phyloP scores from a whole-genome alignment of 2,888 invertebrate genomes.

The Stramonita haemastoma region DNA sequence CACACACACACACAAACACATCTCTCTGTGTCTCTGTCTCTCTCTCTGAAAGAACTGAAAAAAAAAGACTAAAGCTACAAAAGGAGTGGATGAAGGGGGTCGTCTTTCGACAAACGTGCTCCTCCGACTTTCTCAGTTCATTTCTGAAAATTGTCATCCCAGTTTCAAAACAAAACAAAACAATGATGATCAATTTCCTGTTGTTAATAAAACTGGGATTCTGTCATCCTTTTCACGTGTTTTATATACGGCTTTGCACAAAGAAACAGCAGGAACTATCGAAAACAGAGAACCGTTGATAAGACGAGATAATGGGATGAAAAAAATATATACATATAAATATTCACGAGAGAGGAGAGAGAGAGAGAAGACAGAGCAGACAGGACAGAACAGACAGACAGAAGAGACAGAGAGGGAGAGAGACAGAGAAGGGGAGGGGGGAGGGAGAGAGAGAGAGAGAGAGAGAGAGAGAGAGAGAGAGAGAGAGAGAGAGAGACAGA shows the following conservation, averaged over 20 bases:
- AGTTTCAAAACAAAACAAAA: neutral
- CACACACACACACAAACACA: neutral
- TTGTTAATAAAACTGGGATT: too few species aligned
- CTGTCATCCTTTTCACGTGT: too few species aligned
- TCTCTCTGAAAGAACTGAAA: too few species aligned
- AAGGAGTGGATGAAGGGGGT: too few species aligned
- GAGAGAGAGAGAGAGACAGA: too few species aligned
- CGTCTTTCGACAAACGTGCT: neutral
- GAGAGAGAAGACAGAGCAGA: neutral
- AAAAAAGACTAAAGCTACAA: too few species aligned
- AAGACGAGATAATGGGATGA: neutral
- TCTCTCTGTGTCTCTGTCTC: neutral
- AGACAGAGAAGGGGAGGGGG: neutral
- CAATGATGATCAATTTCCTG: too few species aligned
- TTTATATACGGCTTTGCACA: too few species aligned
- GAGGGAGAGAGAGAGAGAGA: constrained; percentile 16
- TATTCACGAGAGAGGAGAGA: neutral
- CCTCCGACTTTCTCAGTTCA: neutral
- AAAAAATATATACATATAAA: too few species aligned
- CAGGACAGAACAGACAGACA: neutral
- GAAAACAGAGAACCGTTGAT: neutral
- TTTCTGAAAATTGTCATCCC: neutral
- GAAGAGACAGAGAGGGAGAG: neutral
- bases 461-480: neutral
- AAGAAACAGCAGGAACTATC: neutral